A percentile compares a stretch with the other conserved stretches of the same genome.
These are phyloP conservation scores for Hyaena hyaena DNA, from an alignment of 2,113 vertebrate species.

Conservation along the genomic window DNA sequence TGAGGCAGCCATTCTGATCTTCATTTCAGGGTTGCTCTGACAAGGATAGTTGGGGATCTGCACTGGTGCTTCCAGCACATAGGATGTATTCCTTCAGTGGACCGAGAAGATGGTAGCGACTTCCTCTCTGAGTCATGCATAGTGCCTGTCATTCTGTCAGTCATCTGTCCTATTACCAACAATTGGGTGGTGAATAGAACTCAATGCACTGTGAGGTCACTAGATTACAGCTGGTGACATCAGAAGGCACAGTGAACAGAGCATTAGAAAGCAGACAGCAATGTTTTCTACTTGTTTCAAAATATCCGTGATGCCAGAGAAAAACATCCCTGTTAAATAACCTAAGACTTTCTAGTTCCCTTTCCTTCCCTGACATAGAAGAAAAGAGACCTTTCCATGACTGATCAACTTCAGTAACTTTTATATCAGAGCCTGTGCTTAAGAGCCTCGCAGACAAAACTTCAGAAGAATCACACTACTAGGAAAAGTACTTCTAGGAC, in stretches of 20 bases:
- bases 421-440: not conserved
- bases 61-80: not conserved
- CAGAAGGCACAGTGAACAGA: not conserved
- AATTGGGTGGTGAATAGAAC: not conserved
- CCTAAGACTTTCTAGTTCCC: not conserved
- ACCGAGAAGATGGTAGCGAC: not conserved
- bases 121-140: slow-evolving; percentile 45
- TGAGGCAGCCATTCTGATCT: not conserved
- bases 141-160: not conserved
- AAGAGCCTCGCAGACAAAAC: not conserved
- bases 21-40: not conserved
- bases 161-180: not conserved
- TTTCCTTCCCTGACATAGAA: not conserved
- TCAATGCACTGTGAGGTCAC: not conserved
- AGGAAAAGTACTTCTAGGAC: not conserved
- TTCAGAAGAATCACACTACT: not conserved
- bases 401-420: not conserved
- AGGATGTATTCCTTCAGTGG: not conserved
- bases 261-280: not conserved
- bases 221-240: not conserved
- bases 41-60: not conserved
- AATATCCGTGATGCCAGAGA: not conserved
- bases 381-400: not conserved
- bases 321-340: not conserved
- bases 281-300: not conserved